These are phyloP conservation scores for Taxidea taxus DNA, from an alignment of 2,113 vertebrate genomes.

Conservation along the genomic window DNA sequence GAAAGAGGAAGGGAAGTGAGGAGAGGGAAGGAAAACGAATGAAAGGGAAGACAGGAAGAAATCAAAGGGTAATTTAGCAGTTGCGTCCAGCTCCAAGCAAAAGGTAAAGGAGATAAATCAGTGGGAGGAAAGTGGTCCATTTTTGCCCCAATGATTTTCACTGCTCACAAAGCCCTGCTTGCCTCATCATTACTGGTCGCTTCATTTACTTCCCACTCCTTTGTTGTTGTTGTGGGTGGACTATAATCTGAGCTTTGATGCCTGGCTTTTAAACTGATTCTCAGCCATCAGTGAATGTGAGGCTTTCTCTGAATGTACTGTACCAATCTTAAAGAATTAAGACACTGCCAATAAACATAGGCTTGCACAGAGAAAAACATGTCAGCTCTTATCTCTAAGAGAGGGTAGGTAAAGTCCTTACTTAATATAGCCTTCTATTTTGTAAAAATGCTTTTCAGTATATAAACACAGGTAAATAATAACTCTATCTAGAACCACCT, in stretches of 20 bases:
- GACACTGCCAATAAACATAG: not conserved
- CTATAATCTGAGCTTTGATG: not conserved
- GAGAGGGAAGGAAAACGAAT: not conserved
- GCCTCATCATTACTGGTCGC: not conserved
- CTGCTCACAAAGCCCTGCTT: not conserved
- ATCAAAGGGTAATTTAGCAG: not conserved
- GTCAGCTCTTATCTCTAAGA: not conserved
- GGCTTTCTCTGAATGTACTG: not conserved
- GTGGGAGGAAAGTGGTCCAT: not conserved
- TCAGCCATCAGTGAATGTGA: not conserved
- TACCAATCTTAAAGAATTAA: not conserved
- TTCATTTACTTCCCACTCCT: not conserved
- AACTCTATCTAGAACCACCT: not conserved
- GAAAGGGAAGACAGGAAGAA: fast-evolving
- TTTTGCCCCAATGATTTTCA: not conserved
- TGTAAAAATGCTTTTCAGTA: not conserved
- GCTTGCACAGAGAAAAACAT: not conserved
- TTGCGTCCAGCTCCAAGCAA: not conserved
- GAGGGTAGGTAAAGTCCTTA: not conserved
- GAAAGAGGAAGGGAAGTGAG: not conserved
- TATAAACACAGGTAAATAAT: not conserved
- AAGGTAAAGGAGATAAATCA: not conserved
- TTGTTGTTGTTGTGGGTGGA: not conserved
- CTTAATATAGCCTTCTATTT: not conserved
- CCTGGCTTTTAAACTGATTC: not conserved